Evolutionary conservation across 2,888 invertebrate genomes (phyloP).

Genomic region (Lithophane semibrunnea): DNA sequence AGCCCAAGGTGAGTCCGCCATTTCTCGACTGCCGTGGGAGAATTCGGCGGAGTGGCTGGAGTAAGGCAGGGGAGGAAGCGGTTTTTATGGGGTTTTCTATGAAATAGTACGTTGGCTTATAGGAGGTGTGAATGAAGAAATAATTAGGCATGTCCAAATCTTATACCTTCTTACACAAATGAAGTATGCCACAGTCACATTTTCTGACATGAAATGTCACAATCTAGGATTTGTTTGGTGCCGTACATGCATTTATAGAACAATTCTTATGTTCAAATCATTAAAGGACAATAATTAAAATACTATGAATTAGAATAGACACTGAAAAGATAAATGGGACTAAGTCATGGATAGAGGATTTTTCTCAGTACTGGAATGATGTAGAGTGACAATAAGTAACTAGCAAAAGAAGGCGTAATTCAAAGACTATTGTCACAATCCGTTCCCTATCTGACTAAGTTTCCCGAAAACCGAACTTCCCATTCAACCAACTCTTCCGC

Average conservation of each 20-base stretch:
- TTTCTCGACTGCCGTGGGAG: conserved; percentile 77
- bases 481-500: conserved; percentile 5
- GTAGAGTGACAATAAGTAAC: background rate
- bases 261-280: background rate
- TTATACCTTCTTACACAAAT: too few relatives aligned
- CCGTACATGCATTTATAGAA: background rate
- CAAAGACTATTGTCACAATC: background rate
- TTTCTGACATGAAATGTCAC: too few relatives aligned
- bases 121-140: too few relatives aligned
- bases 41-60: conserved; percentile 59
- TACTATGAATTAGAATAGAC: background rate
- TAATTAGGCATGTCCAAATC: too few relatives aligned
- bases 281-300: background rate
- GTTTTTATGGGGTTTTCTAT: background rate
- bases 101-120: too few relatives aligned
- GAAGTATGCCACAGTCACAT: too few relatives aligned
- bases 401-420: background rate
- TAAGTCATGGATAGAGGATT: too few relatives aligned
- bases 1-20: conserved; percentile 74
- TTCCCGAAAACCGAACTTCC: background rate
- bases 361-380: background rate
- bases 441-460: background rate
- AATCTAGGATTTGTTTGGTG: background rate
- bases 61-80: conserved; percentile 8
- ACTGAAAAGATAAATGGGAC: background rate